Evolutionary conservation across 2,888 invertebrate genomes (phyloP).

Genomic region (Megastigmus dorsalis): DNA sequence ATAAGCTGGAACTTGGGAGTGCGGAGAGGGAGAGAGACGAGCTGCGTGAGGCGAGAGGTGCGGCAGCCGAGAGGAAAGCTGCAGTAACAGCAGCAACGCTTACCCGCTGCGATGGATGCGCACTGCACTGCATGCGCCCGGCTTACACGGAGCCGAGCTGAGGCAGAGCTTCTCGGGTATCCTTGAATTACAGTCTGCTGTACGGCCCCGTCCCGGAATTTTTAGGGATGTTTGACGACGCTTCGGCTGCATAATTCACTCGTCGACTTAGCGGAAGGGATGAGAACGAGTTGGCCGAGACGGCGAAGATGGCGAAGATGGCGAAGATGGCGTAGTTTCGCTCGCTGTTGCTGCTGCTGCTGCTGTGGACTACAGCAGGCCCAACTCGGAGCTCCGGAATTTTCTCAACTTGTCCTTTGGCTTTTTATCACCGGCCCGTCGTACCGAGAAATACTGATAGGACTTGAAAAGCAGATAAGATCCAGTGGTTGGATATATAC

Average conservation of each 20-base stretch:
- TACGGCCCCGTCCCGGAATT: background rate
- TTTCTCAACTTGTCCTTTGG: slow-evolving; percentile 28
- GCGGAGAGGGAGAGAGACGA: background rate
- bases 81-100: too few relatives aligned
- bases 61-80: too few relatives aligned
- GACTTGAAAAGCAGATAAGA: slow-evolving; percentile 40
- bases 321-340: too few relatives aligned
- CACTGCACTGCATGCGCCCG: background rate
- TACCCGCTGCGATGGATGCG: background rate
- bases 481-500: slow-evolving; percentile 33
- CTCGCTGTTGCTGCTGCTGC: too few relatives aligned
- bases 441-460: slow-evolving; percentile 44
- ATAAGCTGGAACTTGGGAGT: slow-evolving; percentile 33
- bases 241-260: slow-evolving; percentile 27
- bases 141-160: too few relatives aligned
- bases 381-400: background rate
- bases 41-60: too few relatives aligned
- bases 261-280: too few relatives aligned
- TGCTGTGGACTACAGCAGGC: too few relatives aligned
- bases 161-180: too few relatives aligned
- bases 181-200: background rate
- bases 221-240: slow-evolving; percentile 14
- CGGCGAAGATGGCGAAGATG: too few relatives aligned
- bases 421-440: slow-evolving; percentile 46
- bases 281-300: too few relatives aligned